Evolutionary conservation across 2,797 vertebrate genomes (phyloP).

Genomic region (Hafferia zeledoni): DNA sequence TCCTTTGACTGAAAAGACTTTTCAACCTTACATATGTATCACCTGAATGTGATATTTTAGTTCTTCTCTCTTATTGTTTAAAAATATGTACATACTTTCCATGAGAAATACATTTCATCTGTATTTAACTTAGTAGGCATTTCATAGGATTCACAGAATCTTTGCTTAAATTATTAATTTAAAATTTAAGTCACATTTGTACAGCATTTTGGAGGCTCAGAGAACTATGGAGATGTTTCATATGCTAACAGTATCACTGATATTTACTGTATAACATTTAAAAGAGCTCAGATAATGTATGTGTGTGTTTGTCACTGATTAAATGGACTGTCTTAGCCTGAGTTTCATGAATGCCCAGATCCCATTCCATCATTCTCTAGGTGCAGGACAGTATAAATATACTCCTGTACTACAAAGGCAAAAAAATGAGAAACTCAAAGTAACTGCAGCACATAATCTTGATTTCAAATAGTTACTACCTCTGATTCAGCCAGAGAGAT

Average conservation of each 20-base stretch:
- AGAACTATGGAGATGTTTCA: neutral
- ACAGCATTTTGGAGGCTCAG: neutral
- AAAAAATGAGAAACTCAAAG: neutral
- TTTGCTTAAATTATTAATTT: neutral
- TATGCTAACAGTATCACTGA: neutral
- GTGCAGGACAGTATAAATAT: neutral
- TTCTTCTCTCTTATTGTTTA: neutral
- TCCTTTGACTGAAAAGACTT: neutral
- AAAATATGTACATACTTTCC: neutral
- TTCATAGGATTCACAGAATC: neutral
- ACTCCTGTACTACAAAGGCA: fast-evolving
- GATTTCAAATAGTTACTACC: neutral
- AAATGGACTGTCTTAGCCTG: neutral
- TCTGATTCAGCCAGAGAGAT: neutral
- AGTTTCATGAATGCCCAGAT: neutral
- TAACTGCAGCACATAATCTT: neutral
- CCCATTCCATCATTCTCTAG: neutral
- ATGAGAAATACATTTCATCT: neutral
- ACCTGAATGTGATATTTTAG: neutral
- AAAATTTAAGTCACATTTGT: neutral
- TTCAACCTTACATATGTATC: neutral
- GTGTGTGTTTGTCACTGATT: neutral
- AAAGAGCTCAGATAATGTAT: neutral
- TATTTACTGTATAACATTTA: neutral
- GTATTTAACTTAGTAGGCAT: neutral